These are phyloP conservation scores for Pecten maximus DNA, from an alignment of 2,888 invertebrate genomes.

Conservation along the genomic window DNA sequence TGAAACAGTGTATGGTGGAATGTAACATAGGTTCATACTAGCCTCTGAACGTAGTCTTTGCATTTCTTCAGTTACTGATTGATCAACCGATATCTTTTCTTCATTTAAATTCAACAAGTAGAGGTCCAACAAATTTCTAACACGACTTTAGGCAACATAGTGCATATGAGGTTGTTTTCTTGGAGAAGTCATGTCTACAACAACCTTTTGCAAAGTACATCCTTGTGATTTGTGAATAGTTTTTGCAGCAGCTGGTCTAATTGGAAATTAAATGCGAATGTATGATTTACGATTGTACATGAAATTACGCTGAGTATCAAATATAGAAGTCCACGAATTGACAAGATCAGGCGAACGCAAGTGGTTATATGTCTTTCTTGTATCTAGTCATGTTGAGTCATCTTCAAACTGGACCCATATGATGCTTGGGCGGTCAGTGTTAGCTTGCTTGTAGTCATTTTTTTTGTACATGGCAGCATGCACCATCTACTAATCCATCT, in stretches of 20 bases:
- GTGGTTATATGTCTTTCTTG: neutral
- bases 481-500: no score
- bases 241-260: constrained; percentile 22
- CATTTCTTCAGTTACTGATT: no score
- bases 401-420: constrained; percentile 14
- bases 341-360: neutral
- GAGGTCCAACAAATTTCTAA: no score
- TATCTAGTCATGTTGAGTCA: neutral
- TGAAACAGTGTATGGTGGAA: no score
- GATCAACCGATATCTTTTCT: no score
- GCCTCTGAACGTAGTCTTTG: no score
- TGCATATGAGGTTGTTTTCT: neutral
- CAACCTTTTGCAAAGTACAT: neutral
- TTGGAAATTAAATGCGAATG: neutral
- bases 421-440: neutral
- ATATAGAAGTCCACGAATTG: neutral
- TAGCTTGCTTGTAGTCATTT: neutral
- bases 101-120: no score
- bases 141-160: no score
- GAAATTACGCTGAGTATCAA: constrained; percentile 21
- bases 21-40: no score
- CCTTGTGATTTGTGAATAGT: constrained; percentile 17
- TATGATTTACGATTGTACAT: neutral
- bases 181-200: constrained; percentile 16
- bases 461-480: no score